These are phyloP conservation scores for Micronycteris hirsuta DNA, from an alignment of 2,113 vertebrate species.

Conservation along the genomic window DNA sequence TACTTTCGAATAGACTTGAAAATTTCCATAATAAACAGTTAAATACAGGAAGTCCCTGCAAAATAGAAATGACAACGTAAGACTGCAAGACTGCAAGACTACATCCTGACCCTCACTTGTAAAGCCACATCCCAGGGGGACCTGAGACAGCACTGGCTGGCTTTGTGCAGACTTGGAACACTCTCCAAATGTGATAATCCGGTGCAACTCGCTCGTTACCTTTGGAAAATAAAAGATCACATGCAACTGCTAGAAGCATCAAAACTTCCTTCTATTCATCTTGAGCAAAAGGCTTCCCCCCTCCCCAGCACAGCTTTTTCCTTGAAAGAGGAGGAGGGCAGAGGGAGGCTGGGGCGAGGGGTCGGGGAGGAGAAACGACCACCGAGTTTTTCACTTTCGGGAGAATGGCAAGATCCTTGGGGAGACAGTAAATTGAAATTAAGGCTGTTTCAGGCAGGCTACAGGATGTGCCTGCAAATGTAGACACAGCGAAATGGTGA, in stretches of 20 bases:
- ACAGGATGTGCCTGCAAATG: conserved; percentile 99
- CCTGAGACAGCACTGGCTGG: conserved; percentile 43
- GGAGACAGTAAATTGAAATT: conserved; percentile 99
- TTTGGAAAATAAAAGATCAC: conserved; percentile 79
- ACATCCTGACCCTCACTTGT: conserved; percentile 36
- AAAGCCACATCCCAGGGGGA: conserved; percentile 12
- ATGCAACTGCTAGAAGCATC: conserved; percentile 85
- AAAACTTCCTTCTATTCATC: conserved; percentile 87
- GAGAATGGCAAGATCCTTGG: conserved; percentile 89
- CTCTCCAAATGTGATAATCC: conserved; percentile 71
- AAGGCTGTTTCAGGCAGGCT: conserved; percentile 95
- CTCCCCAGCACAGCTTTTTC: conserved; percentile 74
- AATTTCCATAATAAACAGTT: background rate
- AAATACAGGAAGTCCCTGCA: background rate
- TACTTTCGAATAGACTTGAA: background rate
- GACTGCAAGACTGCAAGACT: background rate
- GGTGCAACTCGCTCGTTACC: conserved; percentile 72
- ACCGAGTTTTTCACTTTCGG: conserved; percentile 88
- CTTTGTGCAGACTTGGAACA: conserved; percentile 58
- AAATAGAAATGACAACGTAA: conserved; percentile 45
- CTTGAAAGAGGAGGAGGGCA: conserved; percentile 64
- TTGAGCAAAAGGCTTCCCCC: conserved; percentile 83
- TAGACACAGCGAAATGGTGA: conserved; percentile 93
- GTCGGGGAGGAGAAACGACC: conserved; percentile 63
- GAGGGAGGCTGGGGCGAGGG: conserved; percentile 42